phyloP scores from a whole-genome alignment of 2,888 invertebrate genomes.

The Ichneumon xanthorius region DNA sequence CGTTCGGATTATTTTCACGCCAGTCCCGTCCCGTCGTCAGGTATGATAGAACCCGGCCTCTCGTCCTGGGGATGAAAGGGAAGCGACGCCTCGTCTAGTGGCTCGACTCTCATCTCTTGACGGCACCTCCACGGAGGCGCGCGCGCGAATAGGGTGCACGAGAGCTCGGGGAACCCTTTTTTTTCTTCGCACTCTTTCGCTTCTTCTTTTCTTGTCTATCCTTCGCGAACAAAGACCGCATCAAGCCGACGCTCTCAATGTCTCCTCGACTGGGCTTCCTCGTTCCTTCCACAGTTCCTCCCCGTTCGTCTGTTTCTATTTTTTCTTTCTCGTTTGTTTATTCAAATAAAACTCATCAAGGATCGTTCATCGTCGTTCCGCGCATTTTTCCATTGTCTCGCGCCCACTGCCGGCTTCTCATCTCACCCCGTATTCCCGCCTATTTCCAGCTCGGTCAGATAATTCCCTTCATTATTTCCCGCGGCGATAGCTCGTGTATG shows the following conservation, averaged over 20 bases:
- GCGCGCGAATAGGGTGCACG: conserved; percentile 6
- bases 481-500: conserved; percentile 19
- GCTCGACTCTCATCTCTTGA: conserved; percentile 41
- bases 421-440: neutral
- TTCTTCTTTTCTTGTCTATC: conserved; percentile 18
- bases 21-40: conserved; percentile 44
- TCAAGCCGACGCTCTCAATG: conserved; percentile 53
- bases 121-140: conserved; percentile 19
- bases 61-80: conserved; percentile 48
- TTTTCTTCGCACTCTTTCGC: conserved; percentile 37
- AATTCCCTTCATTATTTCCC: conserved; percentile 34
- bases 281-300: conserved; percentile 12
- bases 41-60: conserved; percentile 27
- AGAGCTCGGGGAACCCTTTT: conserved; percentile 32
- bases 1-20: conserved; percentile 67
- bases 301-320: conserved; percentile 2
- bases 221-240: conserved; percentile 47
- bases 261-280: conserved; percentile 24
- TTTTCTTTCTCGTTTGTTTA: conserved; percentile 17
- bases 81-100: conserved; percentile 41
- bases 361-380: conserved; percentile 42
- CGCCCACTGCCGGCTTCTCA: neutral
- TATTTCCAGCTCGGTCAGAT: conserved; percentile 19
- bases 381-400: conserved; percentile 49
- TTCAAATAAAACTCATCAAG: conserved; percentile 60